Percentiles rank a stretch among this genome's conserved stretches.
Conservation (phyloP, 2,797 vertebrate species). For the Sternotherus odoratus region DNA sequence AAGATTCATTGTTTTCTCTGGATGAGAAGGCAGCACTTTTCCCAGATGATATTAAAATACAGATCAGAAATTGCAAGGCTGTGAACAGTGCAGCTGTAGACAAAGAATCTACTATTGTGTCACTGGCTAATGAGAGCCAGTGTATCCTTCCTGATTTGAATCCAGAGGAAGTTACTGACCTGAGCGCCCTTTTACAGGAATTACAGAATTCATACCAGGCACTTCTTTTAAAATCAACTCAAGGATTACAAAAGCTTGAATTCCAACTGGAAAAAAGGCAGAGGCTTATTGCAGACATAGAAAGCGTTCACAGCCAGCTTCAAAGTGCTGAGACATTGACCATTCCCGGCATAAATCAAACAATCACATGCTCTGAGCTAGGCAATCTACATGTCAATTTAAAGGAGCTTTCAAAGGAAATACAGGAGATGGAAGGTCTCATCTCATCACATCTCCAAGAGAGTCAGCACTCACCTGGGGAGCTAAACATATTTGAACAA, state of each 20-base stretch:
- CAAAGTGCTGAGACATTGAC: slow-evolving; percentile 76
- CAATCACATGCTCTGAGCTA: slow-evolving; percentile 74
- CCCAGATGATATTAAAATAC: slow-evolving; percentile 86
- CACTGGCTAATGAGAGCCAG: slow-evolving; percentile 82
- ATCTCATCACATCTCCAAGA: slow-evolving; percentile 84
- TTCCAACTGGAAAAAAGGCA: slow-evolving; percentile 87
- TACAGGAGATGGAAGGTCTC: slow-evolving; percentile 81
- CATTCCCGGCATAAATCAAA: slow-evolving; percentile 58
- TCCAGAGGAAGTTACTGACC: slow-evolving; percentile 78
- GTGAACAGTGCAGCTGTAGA: slow-evolving; percentile 81
- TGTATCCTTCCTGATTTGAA: slow-evolving; percentile 79
- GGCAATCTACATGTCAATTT: slow-evolving; percentile 75
- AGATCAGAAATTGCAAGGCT: slow-evolving; percentile 87
- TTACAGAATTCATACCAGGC: slow-evolving; percentile 85
- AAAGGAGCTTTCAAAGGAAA: slow-evolving; percentile 79
- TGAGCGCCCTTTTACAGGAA: slow-evolving; percentile 80
- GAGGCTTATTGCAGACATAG: slow-evolving; percentile 84
- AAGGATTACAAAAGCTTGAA: slow-evolving; percentile 85
- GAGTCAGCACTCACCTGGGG: slow-evolving; percentile 73
- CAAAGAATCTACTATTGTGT: slow-evolving; percentile 83
- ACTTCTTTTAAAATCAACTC: slow-evolving; percentile 82
- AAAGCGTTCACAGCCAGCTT: slow-evolving; percentile 86
- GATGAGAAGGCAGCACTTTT: slow-evolving; percentile 84
- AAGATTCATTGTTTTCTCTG: slow-evolving; percentile 80
- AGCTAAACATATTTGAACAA: slow-evolving; percentile 79